Evolutionary conservation across 2,888 invertebrate genomes (phyloP), one percentile per base, ranked within the genome.

Genomic region (Diarsia mendica): DNA sequence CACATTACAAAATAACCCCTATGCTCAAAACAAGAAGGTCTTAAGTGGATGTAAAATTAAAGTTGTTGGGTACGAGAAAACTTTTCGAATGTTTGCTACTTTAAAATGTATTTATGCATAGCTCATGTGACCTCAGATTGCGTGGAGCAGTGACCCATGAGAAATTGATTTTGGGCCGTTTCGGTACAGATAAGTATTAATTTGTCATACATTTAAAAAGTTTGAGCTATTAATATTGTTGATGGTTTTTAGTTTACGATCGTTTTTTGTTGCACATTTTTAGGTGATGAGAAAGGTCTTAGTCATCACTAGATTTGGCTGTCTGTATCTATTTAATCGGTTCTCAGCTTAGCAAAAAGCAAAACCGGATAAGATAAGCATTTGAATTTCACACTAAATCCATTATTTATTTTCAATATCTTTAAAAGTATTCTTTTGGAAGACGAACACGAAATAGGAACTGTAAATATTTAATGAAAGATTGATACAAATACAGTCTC

Each of bases 21-120:
- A 90, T 51, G 0, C 0, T 9, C 0, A 6, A 64, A 0, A 0
- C 0, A 0, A 77, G 83, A 90, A 78, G 79, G 58, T 55, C 33
- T 68, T 44, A 18, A 33, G 0, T 72, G 10, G 15, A 49, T n/a
- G 87, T 77, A 85, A 44, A 51, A 18, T 44, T 76, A 84, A 86
- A 33, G 63, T 80, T 72, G 80, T 82, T 49, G 46, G 23, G 9
- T 67, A 74, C 72, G 80, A 88, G 87, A 87, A 88, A 89, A 80
- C 83, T 88, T 90, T 91, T 89, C 80, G 85, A 86, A 89, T 86
- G 86, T 89, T 89, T 89, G 91, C 88, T 83, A 82, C 80, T 89
- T 93, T 90, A 91, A 90, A 90, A 93, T 93, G 90, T 92, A 94
- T 94, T 92, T 93, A 95, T 94, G 93, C 93, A 93, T 93, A 92